These are phyloP conservation scores for Clangula hyemalis DNA, from an alignment of 2,797 vertebrate genomes.

Conservation along the genomic window DNA sequence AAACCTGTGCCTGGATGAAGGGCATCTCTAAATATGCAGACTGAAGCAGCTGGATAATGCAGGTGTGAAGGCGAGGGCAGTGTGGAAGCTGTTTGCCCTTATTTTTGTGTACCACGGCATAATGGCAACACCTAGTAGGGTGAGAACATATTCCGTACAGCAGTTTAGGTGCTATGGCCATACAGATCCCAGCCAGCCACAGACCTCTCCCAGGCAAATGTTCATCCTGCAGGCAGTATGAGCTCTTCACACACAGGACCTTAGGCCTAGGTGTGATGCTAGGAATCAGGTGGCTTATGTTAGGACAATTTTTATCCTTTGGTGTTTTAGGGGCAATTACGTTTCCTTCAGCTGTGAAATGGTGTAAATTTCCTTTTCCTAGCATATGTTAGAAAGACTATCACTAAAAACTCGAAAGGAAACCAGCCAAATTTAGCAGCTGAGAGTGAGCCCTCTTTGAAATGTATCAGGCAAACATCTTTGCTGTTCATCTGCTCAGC, in stretches of 20 bases:
- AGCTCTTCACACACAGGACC: neutral
- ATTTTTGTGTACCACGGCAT: neutral
- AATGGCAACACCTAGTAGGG: neutral
- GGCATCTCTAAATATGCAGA: neutral
- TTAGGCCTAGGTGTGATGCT: neutral
- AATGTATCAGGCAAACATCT: neutral
- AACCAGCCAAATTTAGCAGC: conserved; percentile 6
- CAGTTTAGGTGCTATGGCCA: neutral
- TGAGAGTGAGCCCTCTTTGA: neutral
- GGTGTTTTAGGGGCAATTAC: neutral
- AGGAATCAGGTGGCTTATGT: neutral
- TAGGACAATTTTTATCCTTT: neutral
- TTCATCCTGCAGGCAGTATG: neutral
- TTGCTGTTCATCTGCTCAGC: neutral
- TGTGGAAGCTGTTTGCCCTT: accelerated
- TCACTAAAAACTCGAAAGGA: neutral
- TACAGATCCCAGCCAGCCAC: neutral
- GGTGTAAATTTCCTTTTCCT: neutral
- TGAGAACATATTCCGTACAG: neutral
- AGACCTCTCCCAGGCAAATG: neutral
- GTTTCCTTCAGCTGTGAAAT: neutral
- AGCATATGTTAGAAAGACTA: neutral
- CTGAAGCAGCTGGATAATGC: neutral
- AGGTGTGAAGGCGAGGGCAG: neutral
- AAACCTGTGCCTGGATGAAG: neutral